Base-by-base conservation (phyloP, 2,113 vertebrate genomes). In the Choloepus hoffmanni region DNA sequence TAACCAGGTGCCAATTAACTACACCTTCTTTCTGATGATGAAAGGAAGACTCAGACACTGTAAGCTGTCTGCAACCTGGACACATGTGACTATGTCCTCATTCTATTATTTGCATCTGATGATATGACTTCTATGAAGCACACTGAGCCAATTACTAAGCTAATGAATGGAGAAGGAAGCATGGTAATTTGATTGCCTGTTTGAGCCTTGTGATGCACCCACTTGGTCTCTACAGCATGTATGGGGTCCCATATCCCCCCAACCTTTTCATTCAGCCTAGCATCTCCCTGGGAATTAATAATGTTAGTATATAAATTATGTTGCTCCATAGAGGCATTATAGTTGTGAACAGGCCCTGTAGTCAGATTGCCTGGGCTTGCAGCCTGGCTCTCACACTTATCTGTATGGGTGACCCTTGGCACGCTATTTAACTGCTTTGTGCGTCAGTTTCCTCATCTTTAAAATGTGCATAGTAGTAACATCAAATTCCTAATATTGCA, bases 351-450 rank as follows among this genome's bases (percentile, higher is more conserved):
- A 43, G 26, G 8, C 21, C 9, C 67, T 77, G 16, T 7, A 81
- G 33, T 65, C 3, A 18, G 45, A 18, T 11, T 40, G 7, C 16
- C 72, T 58, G 55, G 4, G 10, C 11, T 43, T 60, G 2, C 3
- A 33, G 63, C 21, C 28, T 76, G 16, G 7, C 4, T 95, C 24
- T 76, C n/a, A 7, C 45, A 81, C 1, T 5, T 63, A 26, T 63
- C 13, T n/a, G 0, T 1, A 30, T 1, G 15, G 26, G 12, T 48
- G 53, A 16, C 16, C 1, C 60, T 91, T 50, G 40, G 0, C 24
- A 65, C 30, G 19, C 55, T 40, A 43, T 73, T 83, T 43, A 82
- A 43, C 19, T 28, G 18, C 11, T n/a, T 55, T 23, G 1, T 73
- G 12, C 23, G 18, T 85, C 24, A 53, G 36, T 82, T 74, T 92